Evolutionary conservation across 2,888 invertebrate genomes (phyloP), one percentile per base, ranked within the genome.

Genomic region (Cephus spinipes): DNA sequence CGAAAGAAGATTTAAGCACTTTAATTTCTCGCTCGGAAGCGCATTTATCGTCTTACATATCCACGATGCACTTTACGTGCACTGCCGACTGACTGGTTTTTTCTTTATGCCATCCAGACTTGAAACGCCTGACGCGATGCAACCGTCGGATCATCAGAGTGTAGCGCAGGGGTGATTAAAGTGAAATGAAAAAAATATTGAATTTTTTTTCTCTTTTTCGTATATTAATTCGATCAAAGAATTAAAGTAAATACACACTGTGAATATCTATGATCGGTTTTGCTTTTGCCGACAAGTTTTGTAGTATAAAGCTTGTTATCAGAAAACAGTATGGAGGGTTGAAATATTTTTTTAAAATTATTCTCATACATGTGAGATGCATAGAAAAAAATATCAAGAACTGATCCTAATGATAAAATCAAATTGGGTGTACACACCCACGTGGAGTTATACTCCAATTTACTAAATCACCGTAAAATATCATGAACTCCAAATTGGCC

Each of bases 11-110:
- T 55, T 55, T 55, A 55, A 55, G 55, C 55, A 32, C 31, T 71
- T 71, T 71, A 71, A 71, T 33, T 33, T 71, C 71, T 71, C 71
- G 71, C 33, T 71, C 71, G 71, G 71, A 71, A 71, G 9, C 12
- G 71, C 71, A 71, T 71, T 55, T 55, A 55, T 55, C 55, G 55
- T 55, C 55, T 55, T 55, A 55, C 55, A 55, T 55, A 55, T 55
- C 23, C 55, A 55, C 9, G 55, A 55, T 55, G 55, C 55, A 23
- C 55, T 55, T 55, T 23, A 55, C 40, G 55, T 55, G 55, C 55
- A 23, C 0, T 55, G 55, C 23, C 15, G 55, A 55, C 55, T 23
- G 55, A 55, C 23, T 55, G 23, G 23, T 55, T 55, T 55, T 40
- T 23, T 55, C 55, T 55, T 55, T 9, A 9, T 55, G 23, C 55